phyloP scores from a whole-genome alignment of 53 echinoderm and acorn worm species.

The Glandiceps talaboti region DNA sequence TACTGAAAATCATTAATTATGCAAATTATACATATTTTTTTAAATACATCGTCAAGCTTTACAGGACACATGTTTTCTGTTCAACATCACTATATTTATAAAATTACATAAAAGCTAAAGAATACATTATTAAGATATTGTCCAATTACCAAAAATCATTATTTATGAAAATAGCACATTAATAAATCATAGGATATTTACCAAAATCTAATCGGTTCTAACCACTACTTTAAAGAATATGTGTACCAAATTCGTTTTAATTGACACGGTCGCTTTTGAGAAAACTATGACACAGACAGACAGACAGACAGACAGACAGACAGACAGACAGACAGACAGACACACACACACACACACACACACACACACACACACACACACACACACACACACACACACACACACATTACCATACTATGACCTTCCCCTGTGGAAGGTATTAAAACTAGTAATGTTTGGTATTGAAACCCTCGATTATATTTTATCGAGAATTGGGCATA shows the following conservation, averaged over 20 bases:
- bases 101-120: too few species aligned
- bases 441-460: too few species aligned
- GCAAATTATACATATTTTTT: too few species aligned
- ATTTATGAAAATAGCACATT: background rate
- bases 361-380: background rate
- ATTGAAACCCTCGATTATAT: too few species aligned
- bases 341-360: background rate
- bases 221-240: background rate
- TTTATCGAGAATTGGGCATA: too few species aligned
- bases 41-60: too few species aligned
- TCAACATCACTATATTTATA: too few species aligned
- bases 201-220: background rate
- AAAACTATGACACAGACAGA: background rate
- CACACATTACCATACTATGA: background rate
- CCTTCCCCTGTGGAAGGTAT: too few species aligned
- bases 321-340: background rate
- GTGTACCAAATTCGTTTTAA: background rate
- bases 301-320: slow-evolving; percentile 1
- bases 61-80: too few species aligned
- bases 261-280: background rate
- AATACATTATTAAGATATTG: too few species aligned
- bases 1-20: too few species aligned
- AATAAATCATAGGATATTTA: background rate
- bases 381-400: background rate
- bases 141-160: background rate